Conservation (phyloP, 37 sponge, comb jelly and placozoan genomes). For the Spongilla lacustris region DNA sequence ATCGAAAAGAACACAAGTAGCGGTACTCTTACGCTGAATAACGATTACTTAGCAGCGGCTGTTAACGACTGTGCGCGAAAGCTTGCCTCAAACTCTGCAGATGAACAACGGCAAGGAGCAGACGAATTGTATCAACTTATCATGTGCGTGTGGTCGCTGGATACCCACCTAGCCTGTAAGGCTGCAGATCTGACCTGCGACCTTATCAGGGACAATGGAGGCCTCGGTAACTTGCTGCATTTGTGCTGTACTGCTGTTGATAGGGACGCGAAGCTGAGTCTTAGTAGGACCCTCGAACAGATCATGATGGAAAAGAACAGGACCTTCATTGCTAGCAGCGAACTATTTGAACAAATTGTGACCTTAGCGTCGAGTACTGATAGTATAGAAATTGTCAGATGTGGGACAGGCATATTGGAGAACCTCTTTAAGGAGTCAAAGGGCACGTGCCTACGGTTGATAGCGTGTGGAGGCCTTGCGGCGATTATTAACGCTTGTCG, state of each 20-base stretch:
- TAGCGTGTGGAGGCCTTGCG: slow-evolving; percentile 29
- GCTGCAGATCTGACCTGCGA: slow-evolving; percentile 60
- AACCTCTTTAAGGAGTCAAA: slow-evolving; percentile 57
- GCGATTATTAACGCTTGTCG: slow-evolving; percentile 37
- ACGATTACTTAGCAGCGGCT: background rate
- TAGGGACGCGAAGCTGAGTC: background rate
- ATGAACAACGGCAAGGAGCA: slow-evolving; percentile 20
- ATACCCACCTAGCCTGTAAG: slow-evolving; percentile 40
- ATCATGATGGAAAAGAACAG: slow-evolving; percentile 48
- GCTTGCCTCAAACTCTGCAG: background rate
- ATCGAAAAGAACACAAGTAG: background rate
- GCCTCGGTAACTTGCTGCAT: slow-evolving; percentile 11
- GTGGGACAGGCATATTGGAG: slow-evolving; percentile 45
- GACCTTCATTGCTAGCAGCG: slow-evolving; percentile 28
- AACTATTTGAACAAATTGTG: slow-evolving; percentile 9
- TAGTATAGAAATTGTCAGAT: slow-evolving; percentile 6
- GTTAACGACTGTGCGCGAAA: background rate
- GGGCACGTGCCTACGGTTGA: slow-evolving; percentile 21
- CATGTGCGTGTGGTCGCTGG: slow-evolving; percentile 40
- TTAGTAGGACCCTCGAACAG: slow-evolving; percentile 32
- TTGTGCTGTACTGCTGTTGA: background rate
- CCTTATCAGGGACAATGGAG: slow-evolving; percentile 23
- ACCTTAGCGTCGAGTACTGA: background rate
- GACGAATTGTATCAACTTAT: slow-evolving; percentile 13
- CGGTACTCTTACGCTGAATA: background rate